Conservation (phyloP, 1,140 invertebrate genomes). For the Drepana arcuata region DNA sequence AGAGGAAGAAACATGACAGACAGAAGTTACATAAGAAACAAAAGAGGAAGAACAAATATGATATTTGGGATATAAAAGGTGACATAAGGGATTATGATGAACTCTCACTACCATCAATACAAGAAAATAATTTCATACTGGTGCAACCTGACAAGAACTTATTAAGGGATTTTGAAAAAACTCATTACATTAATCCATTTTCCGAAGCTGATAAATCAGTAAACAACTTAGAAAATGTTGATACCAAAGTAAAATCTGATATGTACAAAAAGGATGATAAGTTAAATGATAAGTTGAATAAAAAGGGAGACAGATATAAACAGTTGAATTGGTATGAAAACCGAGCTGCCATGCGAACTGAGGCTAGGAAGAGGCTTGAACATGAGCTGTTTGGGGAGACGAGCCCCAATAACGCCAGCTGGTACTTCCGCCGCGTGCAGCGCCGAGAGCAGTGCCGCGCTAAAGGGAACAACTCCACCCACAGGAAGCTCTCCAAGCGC, state of each 20-base stretch:
- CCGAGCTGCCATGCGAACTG: conserved; percentile 30
- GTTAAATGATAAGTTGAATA: conserved; percentile 5
- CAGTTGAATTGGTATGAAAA: conserved; percentile 47
- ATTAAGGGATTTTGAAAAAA: conserved; percentile 16
- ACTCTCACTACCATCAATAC: conserved; percentile 26
- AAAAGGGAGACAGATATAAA: conserved; percentile 16
- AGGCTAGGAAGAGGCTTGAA: conserved; percentile 42
- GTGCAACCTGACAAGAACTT: conserved; percentile 13
- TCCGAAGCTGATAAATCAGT: conserved; percentile 6
- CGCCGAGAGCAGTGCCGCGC: conserved; percentile 51
- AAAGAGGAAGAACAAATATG: conserved; percentile 51
- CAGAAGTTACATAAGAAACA: conserved; percentile 48
- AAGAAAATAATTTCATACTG: conserved; percentile 21
- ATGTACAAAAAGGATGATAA: conserved; percentile 6
- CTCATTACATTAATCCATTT: conserved; percentile 15
- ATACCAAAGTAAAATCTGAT: conserved; percentile 4
- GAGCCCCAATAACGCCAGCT: conserved; percentile 37
- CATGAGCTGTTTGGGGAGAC: conserved; percentile 40
- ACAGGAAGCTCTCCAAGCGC: conserved; percentile 26
- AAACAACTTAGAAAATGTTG: conserved; percentile 8
- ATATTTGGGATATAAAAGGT: conserved; percentile 56
- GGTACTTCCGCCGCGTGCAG: conserved; percentile 62
- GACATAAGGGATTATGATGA: conserved; percentile 51
- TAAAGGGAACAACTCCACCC: conserved; percentile 29
- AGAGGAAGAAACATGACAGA: conserved; percentile 40